These are phyloP conservation scores for Drosophila prostipennis DNA, from an alignment of 2,888 invertebrate species.

Conservation along the genomic window DNA sequence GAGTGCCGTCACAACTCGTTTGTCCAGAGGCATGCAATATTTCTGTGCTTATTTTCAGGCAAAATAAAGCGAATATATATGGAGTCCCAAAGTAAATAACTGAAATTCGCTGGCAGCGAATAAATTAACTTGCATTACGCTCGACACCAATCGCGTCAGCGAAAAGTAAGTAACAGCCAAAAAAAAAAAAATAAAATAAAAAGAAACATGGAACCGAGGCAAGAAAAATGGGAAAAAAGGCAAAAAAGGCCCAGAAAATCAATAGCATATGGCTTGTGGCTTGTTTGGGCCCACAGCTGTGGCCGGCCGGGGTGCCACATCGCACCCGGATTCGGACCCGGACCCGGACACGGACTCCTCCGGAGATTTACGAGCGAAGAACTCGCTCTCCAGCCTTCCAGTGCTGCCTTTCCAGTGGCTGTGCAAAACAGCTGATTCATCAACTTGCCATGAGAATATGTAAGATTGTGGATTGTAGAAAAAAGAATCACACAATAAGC, in stretches of 20 bases:
- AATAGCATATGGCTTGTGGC: conserved; percentile 79
- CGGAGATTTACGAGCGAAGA: conserved; percentile 7
- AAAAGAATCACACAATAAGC: not conserved
- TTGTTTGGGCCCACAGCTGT: conserved; percentile 52
- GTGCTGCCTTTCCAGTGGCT: conserved; percentile 33
- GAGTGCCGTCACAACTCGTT: conserved; percentile 43
- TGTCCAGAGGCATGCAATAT: conserved; percentile 54
- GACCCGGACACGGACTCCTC: conserved; percentile 19
- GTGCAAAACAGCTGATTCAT: conserved; percentile 74
- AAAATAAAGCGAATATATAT: conserved; percentile 14
- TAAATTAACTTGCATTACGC: conserved; percentile 70
- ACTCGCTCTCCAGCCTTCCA: conserved; percentile 22
- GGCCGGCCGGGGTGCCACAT: conserved; percentile 48
- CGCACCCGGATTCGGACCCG: conserved; percentile 23
- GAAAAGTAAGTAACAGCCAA: conserved; percentile 26
- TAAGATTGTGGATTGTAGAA: conserved; percentile 8
- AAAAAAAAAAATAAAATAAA: conserved; percentile 10
- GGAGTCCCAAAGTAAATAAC: conserved; percentile 49
- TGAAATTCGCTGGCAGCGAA: conserved; percentile 59
- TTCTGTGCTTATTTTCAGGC: conserved; percentile 25
- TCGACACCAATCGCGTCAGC: conserved; percentile 62
- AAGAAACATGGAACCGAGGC: conserved; percentile 19
- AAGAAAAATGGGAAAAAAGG: conserved; percentile 10
- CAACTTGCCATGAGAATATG: conserved; percentile 33
- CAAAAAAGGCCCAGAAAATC: conserved; percentile 68